Percentiles rank a stretch among this genome's conserved stretches.
These are phyloP conservation scores for Liopterus haemorrhoidalis DNA, from an alignment of 2,888 invertebrate genomes.

Conservation along the genomic window DNA sequence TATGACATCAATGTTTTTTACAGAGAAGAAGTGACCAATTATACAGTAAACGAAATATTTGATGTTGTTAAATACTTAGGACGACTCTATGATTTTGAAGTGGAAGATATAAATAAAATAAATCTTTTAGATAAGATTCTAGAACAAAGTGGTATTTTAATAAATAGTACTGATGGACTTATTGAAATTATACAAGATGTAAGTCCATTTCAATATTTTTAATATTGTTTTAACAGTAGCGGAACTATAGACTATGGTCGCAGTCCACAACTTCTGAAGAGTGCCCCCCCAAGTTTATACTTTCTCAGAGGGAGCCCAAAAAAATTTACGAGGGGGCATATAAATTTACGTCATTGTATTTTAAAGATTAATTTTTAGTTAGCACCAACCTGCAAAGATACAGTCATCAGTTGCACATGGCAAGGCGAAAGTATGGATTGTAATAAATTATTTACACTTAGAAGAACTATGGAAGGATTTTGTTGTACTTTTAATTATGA, in stretches of 20 bases:
- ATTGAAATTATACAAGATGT: constrained; percentile 3
- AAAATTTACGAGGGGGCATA: no score
- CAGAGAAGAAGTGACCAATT: constrained; percentile 26
- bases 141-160: constrained; percentile 14
- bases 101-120: constrained; percentile 21
- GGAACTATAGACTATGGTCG: no score
- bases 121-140: constrained; percentile 28
- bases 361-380: constrained; percentile 40
- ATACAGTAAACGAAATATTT: constrained; percentile 27
- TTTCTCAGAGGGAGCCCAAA: no score
- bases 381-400: constrained; percentile 48
- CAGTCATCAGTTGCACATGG: constrained; percentile 51
- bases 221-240: no score
- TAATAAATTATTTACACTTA: constrained; percentile 48
- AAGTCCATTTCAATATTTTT: neutral
- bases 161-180: constrained; percentile 4
- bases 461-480: constrained; percentile 55
- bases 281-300: no score
- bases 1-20: no score
- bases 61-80: constrained; percentile 36
- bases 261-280: no score
- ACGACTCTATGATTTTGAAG: constrained; percentile 36
- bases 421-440: constrained; percentile 46
- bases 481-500: constrained; percentile 33
- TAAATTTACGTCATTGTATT: neutral